Evolutionary conservation across 2,113 vertebrate species (phyloP).

Genomic region (Charadrius vociferus): DNA sequence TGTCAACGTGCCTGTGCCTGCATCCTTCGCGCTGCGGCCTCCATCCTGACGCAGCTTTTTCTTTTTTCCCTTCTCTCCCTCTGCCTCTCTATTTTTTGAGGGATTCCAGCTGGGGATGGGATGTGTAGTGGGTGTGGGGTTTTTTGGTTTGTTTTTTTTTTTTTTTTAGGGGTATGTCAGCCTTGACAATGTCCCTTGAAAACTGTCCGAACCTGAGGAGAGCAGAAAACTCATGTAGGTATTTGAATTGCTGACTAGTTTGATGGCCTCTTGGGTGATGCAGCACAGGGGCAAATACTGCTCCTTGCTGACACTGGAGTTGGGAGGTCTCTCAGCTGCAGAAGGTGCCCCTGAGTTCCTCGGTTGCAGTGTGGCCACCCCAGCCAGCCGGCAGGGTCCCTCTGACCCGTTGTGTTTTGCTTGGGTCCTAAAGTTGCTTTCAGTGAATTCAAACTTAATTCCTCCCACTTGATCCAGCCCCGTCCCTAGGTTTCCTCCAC

Average conservation of each 20-base stretch:
- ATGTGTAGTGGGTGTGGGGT: not conserved
- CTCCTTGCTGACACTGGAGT: not conserved
- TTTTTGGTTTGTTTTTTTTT: not conserved
- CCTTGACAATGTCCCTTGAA: not conserved
- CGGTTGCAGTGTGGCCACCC: not conserved
- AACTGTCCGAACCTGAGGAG: not conserved
- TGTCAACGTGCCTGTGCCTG: slow-evolving; percentile 38
- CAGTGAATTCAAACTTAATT: not conserved
- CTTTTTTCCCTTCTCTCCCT: not conserved
- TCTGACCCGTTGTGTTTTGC: rapidly evolving
- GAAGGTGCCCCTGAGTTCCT: not conserved
- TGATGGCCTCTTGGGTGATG: not conserved
- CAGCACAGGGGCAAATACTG: not conserved
- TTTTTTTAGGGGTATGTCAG: not conserved
- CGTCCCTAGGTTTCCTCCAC: not conserved
- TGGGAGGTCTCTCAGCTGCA: not conserved
- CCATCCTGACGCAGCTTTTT: slow-evolving; percentile 32
- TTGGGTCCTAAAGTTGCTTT: not conserved
- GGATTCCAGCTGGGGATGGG: not conserved
- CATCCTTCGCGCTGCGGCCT: slow-evolving; percentile 10
- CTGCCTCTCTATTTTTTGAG: not conserved
- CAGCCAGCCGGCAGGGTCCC: not conserved
- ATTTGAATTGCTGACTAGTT: not conserved
- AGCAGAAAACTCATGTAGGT: not conserved
- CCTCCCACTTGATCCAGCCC: not conserved